Evolutionary conservation across 2,797 vertebrate species (phyloP).

Genomic region (Scolopax bukidnonensis): DNA sequence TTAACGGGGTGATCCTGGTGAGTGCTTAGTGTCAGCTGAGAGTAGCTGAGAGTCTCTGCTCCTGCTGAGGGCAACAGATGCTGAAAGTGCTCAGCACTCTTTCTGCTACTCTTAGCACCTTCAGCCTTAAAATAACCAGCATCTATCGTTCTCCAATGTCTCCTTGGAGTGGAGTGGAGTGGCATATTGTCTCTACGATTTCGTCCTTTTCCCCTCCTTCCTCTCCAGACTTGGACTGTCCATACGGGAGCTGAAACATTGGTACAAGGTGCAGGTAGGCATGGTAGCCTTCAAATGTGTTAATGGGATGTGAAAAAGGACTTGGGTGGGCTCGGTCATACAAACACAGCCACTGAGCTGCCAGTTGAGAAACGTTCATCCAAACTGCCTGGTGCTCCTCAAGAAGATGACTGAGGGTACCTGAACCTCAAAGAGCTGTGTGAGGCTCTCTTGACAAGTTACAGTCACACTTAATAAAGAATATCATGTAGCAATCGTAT

Average conservation of each 20-base stretch:
- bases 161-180: rapidly evolving
- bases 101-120: not conserved
- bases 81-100: not conserved
- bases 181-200: not conserved
- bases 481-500: rapidly evolving
- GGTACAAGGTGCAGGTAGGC: not conserved
- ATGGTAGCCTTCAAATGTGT: not conserved
- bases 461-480: not conserved
- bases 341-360: not conserved
- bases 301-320: not conserved
- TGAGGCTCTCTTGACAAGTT: not conserved
- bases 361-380: rapidly evolving
- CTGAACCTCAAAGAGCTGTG: not conserved
- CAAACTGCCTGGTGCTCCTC: not conserved
- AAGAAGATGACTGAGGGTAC: not conserved
- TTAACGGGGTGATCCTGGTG: not conserved
- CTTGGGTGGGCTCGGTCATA: not conserved
- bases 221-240: not conserved
- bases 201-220: not conserved
- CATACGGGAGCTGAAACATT: not conserved
- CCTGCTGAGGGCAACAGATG: not conserved
- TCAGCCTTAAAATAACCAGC: not conserved
- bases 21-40: not conserved
- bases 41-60: not conserved
- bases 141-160: not conserved